phyloP scores from a whole-genome alignment of 2,113 vertebrate genomes.

The Epinephelus cyanopodus region DNA sequence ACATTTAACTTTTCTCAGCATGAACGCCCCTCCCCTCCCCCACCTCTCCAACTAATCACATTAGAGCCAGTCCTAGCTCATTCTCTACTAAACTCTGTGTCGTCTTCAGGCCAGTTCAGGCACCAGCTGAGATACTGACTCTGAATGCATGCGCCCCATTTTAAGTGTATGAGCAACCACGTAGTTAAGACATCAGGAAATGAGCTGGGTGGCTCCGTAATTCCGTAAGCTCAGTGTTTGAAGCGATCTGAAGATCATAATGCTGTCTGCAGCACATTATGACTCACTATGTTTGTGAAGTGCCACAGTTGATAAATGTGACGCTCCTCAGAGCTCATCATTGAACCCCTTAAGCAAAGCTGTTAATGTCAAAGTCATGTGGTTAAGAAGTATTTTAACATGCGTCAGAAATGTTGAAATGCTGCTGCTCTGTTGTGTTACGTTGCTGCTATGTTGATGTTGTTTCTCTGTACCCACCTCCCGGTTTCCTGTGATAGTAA shows the following conservation, averaged over 20 bases:
- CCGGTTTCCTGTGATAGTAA: conserved; percentile 83
- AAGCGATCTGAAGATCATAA: conserved; percentile 76
- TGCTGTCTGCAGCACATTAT: conserved; percentile 80
- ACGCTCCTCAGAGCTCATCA: conserved; percentile 35
- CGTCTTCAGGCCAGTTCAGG: conserved; percentile 47
- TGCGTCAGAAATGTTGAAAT: conserved; percentile 76
- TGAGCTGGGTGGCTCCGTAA: conserved; percentile 47
- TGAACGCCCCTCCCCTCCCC: conserved; percentile 60
- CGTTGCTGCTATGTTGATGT: conserved; percentile 68
- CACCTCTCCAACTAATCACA: conserved; percentile 72
- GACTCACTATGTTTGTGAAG: conserved; percentile 67
- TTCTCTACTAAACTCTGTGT: conserved; percentile 64
- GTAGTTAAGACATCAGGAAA: conserved; percentile 21
- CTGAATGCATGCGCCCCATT: conserved; percentile 70
- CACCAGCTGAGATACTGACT: conserved; percentile 33
- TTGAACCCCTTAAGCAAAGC: conserved; percentile 39
- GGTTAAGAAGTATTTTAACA: conserved; percentile 73
- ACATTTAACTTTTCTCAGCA: conserved; percentile 77
- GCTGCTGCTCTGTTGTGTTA: conserved; percentile 70
- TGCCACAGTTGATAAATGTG: conserved; percentile 44
- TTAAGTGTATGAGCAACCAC: conserved; percentile 11
- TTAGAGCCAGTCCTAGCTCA: conserved; percentile 63
- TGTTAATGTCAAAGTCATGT: conserved; percentile 54
- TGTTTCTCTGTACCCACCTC: conserved; percentile 70
- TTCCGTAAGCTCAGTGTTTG: conserved; percentile 46